These are phyloP conservation scores for Pipistrellus pipistrellus DNA, from an alignment of 2,797 vertebrate genomes.

Conservation along the genomic window DNA sequence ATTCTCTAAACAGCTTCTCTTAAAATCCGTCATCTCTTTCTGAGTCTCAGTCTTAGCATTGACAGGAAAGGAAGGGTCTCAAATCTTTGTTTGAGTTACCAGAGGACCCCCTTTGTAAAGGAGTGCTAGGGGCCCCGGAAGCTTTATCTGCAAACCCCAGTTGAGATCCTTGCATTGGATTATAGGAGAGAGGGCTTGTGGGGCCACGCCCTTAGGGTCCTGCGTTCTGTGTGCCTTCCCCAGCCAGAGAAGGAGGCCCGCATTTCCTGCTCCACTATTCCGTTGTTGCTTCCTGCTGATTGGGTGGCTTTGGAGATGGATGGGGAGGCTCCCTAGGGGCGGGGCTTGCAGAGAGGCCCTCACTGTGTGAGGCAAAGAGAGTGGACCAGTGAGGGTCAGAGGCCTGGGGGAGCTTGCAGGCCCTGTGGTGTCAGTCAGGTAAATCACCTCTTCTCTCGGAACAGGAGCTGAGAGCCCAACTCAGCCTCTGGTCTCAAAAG, in stretches of 20 bases:
- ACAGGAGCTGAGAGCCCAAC: background rate
- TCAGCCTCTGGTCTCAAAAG: background rate
- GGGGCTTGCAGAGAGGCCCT: background rate
- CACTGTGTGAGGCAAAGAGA: background rate
- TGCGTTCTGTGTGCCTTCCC: background rate
- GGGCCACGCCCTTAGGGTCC: background rate
- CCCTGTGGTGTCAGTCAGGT: background rate
- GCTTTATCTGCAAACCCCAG: background rate
- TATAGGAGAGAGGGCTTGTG: background rate
- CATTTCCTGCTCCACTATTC: background rate
- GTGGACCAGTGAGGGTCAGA: background rate
- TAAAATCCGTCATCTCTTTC: background rate
- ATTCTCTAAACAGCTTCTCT: background rate
- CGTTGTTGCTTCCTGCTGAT: background rate
- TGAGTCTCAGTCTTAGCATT: background rate
- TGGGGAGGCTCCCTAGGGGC: background rate
- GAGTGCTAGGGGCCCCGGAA: background rate
- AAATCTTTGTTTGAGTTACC: background rate
- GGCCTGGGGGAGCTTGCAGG: background rate
- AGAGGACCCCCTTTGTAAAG: slow-evolving; percentile 34
- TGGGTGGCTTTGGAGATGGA: background rate
- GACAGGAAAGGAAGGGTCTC: background rate
- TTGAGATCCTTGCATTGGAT: background rate
- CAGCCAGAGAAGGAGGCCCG: background rate
- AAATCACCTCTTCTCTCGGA: background rate